A percentile compares a stretch with the other conserved stretches of the same genome.
phyloP scores from a whole-genome alignment of 2,113 vertebrate species.

The Pseudonaja textilis region DNA sequence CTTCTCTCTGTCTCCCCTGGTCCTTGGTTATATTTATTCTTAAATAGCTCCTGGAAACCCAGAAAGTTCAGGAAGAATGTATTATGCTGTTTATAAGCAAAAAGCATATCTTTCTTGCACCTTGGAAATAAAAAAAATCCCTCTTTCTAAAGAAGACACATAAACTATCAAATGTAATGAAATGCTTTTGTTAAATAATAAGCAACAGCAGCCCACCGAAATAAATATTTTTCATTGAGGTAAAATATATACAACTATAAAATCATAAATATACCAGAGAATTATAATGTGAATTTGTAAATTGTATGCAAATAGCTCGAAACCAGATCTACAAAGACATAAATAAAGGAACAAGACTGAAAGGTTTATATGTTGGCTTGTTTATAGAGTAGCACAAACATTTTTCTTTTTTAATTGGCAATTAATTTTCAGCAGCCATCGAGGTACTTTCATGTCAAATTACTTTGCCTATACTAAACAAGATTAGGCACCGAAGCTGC shows the following conservation, averaged over 20 bases:
- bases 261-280: conserved; percentile 79
- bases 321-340: conserved; percentile 80
- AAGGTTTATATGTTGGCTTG: conserved; percentile 81
- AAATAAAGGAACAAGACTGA: conserved; percentile 82
- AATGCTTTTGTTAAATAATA: conserved; percentile 81
- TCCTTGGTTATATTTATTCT: conserved; percentile 40
- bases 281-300: conserved; percentile 82
- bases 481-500: conserved; percentile 80
- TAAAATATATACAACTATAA: conserved; percentile 82
- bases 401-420: conserved; percentile 89
- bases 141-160: conserved; percentile 70
- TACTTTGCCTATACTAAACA: conserved; percentile 82
- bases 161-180: conserved; percentile 78
- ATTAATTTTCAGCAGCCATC: conserved; percentile 85
- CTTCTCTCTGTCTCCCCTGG: too few relatives aligned
- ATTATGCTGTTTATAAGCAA: conserved; percentile 29
- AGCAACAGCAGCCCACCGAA: conserved; percentile 73
- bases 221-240: conserved; percentile 79
- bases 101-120: conserved; percentile 46
- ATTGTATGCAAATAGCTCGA: conserved; percentile 83
- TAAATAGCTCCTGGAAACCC: conserved; percentile 33
- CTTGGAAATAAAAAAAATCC: conserved; percentile 68
- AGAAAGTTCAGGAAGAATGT: conserved; percentile 49
- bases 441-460: conserved; percentile 84
- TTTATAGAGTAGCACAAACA: conserved; percentile 85